A percentile compares a stretch with the other conserved stretches of the same genome.
Conservation (phyloP, 2,797 vertebrate species). For the Fringilla coelebs region DNA sequence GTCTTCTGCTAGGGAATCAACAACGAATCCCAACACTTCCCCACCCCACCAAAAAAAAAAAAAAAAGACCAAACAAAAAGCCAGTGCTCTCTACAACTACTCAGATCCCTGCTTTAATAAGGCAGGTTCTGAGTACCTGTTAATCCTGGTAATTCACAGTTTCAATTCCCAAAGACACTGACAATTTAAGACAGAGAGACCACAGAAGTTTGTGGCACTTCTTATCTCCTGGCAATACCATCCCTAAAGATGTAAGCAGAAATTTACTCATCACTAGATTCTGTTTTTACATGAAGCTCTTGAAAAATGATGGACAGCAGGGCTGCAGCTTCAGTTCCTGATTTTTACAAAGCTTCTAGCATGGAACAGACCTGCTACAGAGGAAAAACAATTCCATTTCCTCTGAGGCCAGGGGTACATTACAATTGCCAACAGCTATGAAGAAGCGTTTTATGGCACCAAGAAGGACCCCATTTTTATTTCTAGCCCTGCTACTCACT, state of each 20-base stretch:
- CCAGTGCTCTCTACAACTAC: not conserved
- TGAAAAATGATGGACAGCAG: not conserved
- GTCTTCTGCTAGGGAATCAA: not conserved
- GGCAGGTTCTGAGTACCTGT: not conserved
- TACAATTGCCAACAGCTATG: not conserved
- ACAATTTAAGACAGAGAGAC: not conserved
- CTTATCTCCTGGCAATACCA: not conserved
- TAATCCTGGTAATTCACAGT: not conserved
- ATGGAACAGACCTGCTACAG: not conserved
- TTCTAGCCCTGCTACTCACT: conserved; percentile 58
- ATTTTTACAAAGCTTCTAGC: not conserved
- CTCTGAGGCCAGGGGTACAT: not conserved
- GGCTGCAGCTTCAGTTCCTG: not conserved
- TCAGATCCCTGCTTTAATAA: not conserved
- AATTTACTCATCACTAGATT: not conserved
- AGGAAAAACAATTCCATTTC: not conserved
- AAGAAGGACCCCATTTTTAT: not conserved
- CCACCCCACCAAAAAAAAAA: accelerated
- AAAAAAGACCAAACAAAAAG: not conserved
- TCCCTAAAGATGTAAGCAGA: not conserved
- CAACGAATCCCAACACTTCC: not conserved
- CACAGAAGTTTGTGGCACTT: not conserved
- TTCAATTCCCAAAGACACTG: not conserved
- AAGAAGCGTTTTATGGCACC: not conserved
- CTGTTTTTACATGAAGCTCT: not conserved